Evolutionary conservation across 2,888 invertebrate genomes (phyloP).

Genomic region (Choristoneura rosaceana): DNA sequence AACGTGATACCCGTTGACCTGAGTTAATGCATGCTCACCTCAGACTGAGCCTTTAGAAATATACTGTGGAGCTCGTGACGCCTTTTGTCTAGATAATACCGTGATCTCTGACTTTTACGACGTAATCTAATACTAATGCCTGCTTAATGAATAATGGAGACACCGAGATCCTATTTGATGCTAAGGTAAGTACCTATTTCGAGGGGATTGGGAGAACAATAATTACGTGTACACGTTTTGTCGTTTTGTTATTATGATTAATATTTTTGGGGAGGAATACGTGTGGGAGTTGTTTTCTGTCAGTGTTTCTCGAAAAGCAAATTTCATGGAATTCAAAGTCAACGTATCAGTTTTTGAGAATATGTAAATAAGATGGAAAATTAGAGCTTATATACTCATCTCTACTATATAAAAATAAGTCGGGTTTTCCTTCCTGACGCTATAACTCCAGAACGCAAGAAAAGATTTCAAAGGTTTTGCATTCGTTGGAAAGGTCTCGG

Average conservation of each 20-base stretch:
- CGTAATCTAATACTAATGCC: constrained; percentile 38
- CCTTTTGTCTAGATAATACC: constrained; percentile 31
- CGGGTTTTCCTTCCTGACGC: too few relatives aligned
- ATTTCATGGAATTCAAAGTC: too few relatives aligned
- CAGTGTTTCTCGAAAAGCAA: too few relatives aligned
- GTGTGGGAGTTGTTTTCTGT: neutral
- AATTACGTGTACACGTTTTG: constrained; percentile 3
- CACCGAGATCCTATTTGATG: constrained; percentile 23
- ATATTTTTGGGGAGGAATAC: neutral
- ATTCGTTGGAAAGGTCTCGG: too few relatives aligned
- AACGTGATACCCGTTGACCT: constrained; percentile 18
- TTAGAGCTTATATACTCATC: too few relatives aligned
- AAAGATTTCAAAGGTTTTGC: too few relatives aligned
- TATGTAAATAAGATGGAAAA: too few relatives aligned
- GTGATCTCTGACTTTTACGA: constrained; percentile 34
- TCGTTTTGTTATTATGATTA: neutral
- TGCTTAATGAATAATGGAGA: constrained; percentile 28
- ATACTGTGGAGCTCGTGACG: constrained; percentile 11
- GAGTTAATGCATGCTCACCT: constrained; percentile 23
- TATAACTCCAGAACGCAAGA: too few relatives aligned
- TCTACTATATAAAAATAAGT: too few relatives aligned
- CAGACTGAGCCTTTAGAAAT: constrained; percentile 10
- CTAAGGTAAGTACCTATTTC: constrained; percentile 11
- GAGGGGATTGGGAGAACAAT: constrained; percentile 10
- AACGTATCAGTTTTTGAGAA: too few relatives aligned